Evolutionary conservation across 2,888 invertebrate genomes (phyloP), one percentile per base, ranked within the genome.

Genomic region (Dynastes hyllus): DNA sequence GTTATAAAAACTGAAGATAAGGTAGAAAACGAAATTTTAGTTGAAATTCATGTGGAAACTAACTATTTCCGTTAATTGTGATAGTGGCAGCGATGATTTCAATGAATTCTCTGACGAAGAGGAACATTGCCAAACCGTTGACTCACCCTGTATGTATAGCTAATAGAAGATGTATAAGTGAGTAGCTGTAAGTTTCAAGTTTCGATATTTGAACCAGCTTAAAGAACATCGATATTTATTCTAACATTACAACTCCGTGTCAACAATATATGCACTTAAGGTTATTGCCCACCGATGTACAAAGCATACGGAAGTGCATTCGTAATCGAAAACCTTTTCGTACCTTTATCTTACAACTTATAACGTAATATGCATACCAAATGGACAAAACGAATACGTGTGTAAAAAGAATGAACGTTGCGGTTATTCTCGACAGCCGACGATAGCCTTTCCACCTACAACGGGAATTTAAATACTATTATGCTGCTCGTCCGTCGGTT

Each of bases 341-440:
- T 29, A 73, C 58, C 40, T 73, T 73, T 58, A 73, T 73, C 73
- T 58, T 58, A 58, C 58, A 58, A 73, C 73, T 58, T 58, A 73
- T 73, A 58, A 73, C 73, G 58, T 58, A 58, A 73, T 73, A 58
- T 58, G 73, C 73, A 73, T 73, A 73, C 73, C 58, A 73, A 73
- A 29, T n/a, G 40, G 22, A 55, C 22, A 40, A 55, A 58, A 37
- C 29, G 69, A 51, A 69, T 69, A 29, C 73, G 58, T 61, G 37
- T 27, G 32, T 58, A 55, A 55, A 71, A 71, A 71, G 55, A 71
- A 37, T 22, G 5, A 22, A 37, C 16, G 40, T 58, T 73, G 73
- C 73, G 58, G 73, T 73, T 58, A 40, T 73, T 73, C 45, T 58
- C 55, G 5, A 58, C 16, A 73, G 58, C 40, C 22, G 32, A 40